Base-by-base conservation (phyloP, 2,797 vertebrate genomes). In the Crypturellus tataupa region DNA sequence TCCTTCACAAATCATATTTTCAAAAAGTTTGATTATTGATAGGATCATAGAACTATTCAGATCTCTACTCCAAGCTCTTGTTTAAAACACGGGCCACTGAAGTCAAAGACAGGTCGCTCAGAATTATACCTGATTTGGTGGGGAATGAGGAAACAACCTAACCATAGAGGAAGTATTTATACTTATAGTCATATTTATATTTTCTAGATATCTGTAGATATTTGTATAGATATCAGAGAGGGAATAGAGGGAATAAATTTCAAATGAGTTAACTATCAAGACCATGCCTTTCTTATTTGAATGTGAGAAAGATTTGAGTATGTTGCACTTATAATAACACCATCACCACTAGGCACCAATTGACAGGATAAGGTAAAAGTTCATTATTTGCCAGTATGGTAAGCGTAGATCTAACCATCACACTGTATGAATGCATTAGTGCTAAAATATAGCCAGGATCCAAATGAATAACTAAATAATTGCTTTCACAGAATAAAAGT, bases 401-500 rank as follows among this genome's bases (percentile, higher is more conserved):
- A 39, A 39, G 37, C 37, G 10, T 39, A 39, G 37, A 51, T 33
- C 12, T 44, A 89, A 12, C 68, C 76, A 69, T 63, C 47, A 59
- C 19, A 59, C 55, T 84, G 56, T 51, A 86, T 67, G 55, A 91
- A 94, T 46, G 31, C 40, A 31, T 42, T 84, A 85, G 72, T 44
- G 89, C 87, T 91, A 91, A 96, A 94, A 94, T 81, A 86, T 56
- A 84, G 64, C 85, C 85, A 86, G 59, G 67, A 91, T 31, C 42
- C 85, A 91, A 89, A 91, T 70, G 89, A 96, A 94, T 95, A 95
- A 93, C 85, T 79, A 80, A 94, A 94, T 94, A 93, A 95, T 95
- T 97, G 96, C 76, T 97, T 97, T 95, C 91, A 59, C 86, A 91
- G 88, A 94, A 93, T 92, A 91, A 70, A 97, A 95, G 75, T 83